Base-by-base conservation (phyloP, 2,113 vertebrate genomes). In the Oreamnos americanus region DNA sequence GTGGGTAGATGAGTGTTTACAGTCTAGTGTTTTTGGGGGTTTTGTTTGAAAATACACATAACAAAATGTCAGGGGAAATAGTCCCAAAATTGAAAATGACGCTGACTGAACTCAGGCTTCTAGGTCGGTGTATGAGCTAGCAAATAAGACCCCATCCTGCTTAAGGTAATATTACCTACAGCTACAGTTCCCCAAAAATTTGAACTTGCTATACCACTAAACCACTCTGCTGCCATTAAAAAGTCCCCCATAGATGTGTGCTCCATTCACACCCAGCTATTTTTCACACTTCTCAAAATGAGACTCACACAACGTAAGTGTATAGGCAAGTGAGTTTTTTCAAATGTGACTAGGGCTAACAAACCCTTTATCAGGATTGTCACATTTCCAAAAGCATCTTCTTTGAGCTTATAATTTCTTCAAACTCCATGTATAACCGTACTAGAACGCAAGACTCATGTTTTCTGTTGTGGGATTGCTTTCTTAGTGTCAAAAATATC, bases 261-360 rank as follows among this genome's bases (percentile, higher is more conserved):
- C 58, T 74, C 60, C 79, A 86, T 17, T 82, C 67, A 82, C 76
- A 92, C 21, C n/a, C 55, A 90, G 79, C 53, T 84, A 33, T 89
- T 87, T 91, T 91, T 86, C 78, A 74, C 49, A 55, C 55, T 64
- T 81, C 58, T 19, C 28, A 96, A 97, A 91, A 84, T n/a, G 57
- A 98, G 53, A 89, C 21, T 84, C 76, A 95, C 49, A 53, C 12
- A 60, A 91, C 19, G 28, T 51, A 81, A 95, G 39, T 67, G 17
- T 88, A 93, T 90, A 90, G n/a, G 60, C 60, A 87, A 96, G 12
- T 43, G 23, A 96, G 15, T 90, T 95, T 97, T 90, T 95, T 97
- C 62, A 84, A 74, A 94, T 49, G 30, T 76, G 39, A 78, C 47
- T 64, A 89, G 51, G 30, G 45, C 49, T 78, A 92, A 89, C 36